Percentiles rank a stretch among this genome's conserved stretches.
phyloP scores from a whole-genome alignment of 2,888 invertebrate species.

The Arge pagana region DNA sequence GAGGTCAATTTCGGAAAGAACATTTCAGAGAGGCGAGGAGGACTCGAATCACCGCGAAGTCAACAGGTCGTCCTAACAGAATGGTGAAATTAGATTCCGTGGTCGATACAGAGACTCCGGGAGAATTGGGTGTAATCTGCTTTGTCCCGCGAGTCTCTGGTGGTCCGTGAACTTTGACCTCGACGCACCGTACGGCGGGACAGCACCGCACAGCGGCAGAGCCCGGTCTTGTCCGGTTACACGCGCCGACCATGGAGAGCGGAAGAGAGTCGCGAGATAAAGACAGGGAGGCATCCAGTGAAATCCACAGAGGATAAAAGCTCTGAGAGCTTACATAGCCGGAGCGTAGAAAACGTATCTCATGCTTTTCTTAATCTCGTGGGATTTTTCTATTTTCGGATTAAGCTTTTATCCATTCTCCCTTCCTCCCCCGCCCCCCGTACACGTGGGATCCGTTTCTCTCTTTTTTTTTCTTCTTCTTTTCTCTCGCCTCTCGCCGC shows the following conservation, averaged over 20 bases:
- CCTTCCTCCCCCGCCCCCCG: neutral
- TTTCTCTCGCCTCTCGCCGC: neutral
- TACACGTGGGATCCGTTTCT: neutral
- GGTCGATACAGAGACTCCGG: too few relatives aligned
- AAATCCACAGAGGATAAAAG: constrained; percentile 18
- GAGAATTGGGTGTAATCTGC: constrained; percentile 5
- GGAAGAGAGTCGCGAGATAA: neutral
- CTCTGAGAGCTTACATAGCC: constrained; percentile 16
- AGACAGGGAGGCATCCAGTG: neutral
- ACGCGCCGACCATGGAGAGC: neutral
- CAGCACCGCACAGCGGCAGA: too few relatives aligned
- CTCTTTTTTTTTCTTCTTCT: neutral
- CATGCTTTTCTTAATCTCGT: constrained; percentile 26
- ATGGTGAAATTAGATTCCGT: too few relatives aligned
- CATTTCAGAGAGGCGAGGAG: too few relatives aligned
- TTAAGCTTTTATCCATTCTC: constrained; percentile 25
- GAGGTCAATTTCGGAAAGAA: too few relatives aligned
- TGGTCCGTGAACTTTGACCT: constrained; percentile 1
- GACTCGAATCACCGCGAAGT: too few relatives aligned
- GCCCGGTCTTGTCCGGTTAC: too few relatives aligned
- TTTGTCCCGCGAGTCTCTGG: neutral
- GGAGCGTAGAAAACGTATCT: constrained; percentile 25
- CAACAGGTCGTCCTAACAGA: too few relatives aligned
- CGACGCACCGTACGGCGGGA: constrained; percentile 1
- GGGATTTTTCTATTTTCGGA: constrained; percentile 32